Evolutionary conservation across 1,140 invertebrate species (phyloP), one percentile per base, ranked within the genome.

Genomic region (Berghia stephanieae): DNA sequence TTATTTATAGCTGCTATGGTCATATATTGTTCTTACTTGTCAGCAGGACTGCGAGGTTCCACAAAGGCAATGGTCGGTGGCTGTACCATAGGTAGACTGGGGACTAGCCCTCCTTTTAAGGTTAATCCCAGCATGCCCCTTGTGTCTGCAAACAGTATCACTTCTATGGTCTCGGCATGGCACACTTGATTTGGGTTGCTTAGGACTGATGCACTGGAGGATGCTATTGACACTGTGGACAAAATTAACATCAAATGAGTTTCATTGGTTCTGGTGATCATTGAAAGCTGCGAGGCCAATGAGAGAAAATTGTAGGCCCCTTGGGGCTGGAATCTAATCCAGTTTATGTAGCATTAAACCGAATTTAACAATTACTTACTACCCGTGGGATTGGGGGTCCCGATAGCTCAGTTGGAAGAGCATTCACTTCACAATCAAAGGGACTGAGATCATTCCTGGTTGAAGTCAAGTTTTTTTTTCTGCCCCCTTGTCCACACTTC

Each of bases 31-130:
- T 82, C 83, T 86, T 90, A 95, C 94, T 92, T 93, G 81, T 94
- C 94, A 24, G 94, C 94, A 21, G 94, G 92, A 52, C 94, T 93
- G 80, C 93, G 92, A 0, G 92, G 90, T 46, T 93, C 92, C 24
- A 95, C 92, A 80, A 92, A 91, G 0, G 91, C 91, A 57, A 95
- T 91, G 3, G 94, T 86, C 21, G 91, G 89, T 4, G 88, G 82
- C n/a, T 88, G 85, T 10, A 78, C 73, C 0, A 88, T 78, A 6
- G 85, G 66, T 27, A 85, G 80, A 21, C 78, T 80, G 34, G 79
- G 78, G 75, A 81, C 86, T 27, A 79, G 75, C 4, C 83, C 81
- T 5, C 81, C 82, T 38, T 89, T 87, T 3, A 92, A 83, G n/a
- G 84, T 88, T 43, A 92, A 84, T 5, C 91, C 91, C 81, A 91